These are phyloP conservation scores for Dolichallabes microphthalmus DNA, from an alignment of 2,113 vertebrate species.

Conservation along the genomic window DNA sequence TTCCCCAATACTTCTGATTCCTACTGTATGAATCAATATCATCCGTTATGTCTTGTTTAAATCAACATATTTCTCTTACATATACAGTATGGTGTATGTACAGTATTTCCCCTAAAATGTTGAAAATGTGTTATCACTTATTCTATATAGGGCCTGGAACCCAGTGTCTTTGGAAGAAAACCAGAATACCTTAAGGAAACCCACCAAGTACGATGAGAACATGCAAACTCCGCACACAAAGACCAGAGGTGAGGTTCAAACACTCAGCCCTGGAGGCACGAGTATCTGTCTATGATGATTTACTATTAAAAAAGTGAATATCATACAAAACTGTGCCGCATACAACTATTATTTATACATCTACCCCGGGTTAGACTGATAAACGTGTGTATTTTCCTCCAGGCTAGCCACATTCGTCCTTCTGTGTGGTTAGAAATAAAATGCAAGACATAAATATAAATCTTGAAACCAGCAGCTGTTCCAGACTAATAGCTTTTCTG, in stretches of 20 bases:
- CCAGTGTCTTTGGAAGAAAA: too few relatives aligned
- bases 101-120: not conserved
- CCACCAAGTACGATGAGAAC: too few relatives aligned
- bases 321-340: not conserved
- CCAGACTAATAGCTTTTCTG: conserved; percentile 10
- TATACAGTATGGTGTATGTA: not conserved
- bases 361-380: not conserved
- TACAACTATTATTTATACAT: not conserved
- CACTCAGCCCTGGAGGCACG: too few relatives aligned
- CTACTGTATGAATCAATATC: not conserved
- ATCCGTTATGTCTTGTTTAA: not conserved
- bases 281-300: too few relatives aligned
- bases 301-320: not conserved
- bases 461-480: conserved; percentile 16
- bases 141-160: too few relatives aligned
- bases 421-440: conserved; percentile 1
- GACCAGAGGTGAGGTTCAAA: too few relatives aligned
- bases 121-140: not conserved
- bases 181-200: too few relatives aligned
- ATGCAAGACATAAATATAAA: not conserved
- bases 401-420: not conserved
- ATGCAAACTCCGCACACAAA: too few relatives aligned
- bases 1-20: too few relatives aligned
- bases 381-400: not conserved
- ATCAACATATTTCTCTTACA: not conserved